These are phyloP conservation scores for Teleiodes luculella DNA, from an alignment of 2,888 invertebrate genomes.

Conservation along the genomic window DNA sequence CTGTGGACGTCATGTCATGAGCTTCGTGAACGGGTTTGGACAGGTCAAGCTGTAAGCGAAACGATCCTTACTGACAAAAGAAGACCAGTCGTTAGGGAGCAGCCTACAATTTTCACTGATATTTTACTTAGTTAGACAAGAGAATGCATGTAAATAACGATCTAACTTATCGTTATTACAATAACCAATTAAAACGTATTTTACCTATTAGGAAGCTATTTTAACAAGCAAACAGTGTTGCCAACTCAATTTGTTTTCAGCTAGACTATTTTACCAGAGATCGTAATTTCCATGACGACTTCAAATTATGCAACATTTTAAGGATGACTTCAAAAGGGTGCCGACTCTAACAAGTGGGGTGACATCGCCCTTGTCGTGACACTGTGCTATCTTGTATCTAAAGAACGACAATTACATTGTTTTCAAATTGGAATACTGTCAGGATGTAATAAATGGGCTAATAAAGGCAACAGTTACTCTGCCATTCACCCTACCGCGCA, in stretches of 20 bases:
- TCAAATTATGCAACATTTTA: no score
- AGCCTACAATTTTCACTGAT: background rate
- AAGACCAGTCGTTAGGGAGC: no score
- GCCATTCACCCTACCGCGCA: background rate
- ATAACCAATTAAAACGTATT: background rate
- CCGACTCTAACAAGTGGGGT: background rate
- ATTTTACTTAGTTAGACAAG: no score
- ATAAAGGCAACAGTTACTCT: constrained; percentile 17
- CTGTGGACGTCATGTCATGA: constrained; percentile 25
- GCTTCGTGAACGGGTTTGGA: constrained; percentile 30
- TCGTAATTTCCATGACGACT: no score
- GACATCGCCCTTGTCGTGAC: constrained; percentile 19
- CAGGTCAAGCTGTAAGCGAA: constrained; percentile 24
- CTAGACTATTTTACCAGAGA: no score
- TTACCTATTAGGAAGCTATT: constrained; percentile 26
- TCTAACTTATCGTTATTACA: no score
- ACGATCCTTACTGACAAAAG: no score
- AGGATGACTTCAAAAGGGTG: background rate
- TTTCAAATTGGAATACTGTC: constrained; percentile 8
- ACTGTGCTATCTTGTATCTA: constrained; percentile 20
- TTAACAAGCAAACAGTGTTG: constrained; percentile 30
- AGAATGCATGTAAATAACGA: no score
- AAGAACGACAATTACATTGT: constrained; percentile 22
- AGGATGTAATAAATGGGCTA: constrained; percentile 31
- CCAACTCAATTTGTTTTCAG: constrained; percentile 30